Percentiles rank a stretch among this genome's conserved stretches.
Evolutionary conservation across 2,797 vertebrate genomes (phyloP).

Genomic region (Smutsia gigantea): DNA sequence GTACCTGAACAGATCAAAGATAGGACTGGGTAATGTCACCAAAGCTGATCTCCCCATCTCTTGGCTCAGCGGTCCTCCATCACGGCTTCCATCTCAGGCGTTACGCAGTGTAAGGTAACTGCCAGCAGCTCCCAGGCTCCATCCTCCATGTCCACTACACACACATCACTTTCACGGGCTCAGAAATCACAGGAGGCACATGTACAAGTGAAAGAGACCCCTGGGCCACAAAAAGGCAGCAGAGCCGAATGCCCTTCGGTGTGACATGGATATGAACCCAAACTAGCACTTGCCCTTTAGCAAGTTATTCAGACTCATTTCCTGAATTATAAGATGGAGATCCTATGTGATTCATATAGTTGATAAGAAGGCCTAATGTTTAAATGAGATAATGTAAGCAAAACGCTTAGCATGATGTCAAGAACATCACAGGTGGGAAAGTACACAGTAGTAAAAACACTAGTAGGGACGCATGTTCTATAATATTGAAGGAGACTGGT

Average conservation of each 20-base stretch:
- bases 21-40: background rate
- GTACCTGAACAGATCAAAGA: background rate
- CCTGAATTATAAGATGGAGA: background rate
- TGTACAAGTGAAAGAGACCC: background rate
- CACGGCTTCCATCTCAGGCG: background rate
- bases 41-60: background rate
- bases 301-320: background rate
- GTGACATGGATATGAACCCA: conserved; percentile 1
- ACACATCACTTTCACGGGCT: background rate
- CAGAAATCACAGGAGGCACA: background rate
- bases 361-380: background rate
- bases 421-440: background rate
- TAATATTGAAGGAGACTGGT: background rate
- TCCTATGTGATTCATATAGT: background rate
- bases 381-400: conserved; percentile 29
- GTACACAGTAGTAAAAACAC: background rate
- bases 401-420: background rate
- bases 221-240: background rate
- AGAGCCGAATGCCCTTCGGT: background rate
- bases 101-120: background rate
- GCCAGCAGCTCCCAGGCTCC: background rate
- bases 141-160: background rate
- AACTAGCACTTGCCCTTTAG: background rate
- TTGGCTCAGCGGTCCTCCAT: background rate
- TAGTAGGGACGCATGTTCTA: background rate